phyloP scores from a whole-genome alignment of 2,888 invertebrate species.

The Dorcus hopei region DNA sequence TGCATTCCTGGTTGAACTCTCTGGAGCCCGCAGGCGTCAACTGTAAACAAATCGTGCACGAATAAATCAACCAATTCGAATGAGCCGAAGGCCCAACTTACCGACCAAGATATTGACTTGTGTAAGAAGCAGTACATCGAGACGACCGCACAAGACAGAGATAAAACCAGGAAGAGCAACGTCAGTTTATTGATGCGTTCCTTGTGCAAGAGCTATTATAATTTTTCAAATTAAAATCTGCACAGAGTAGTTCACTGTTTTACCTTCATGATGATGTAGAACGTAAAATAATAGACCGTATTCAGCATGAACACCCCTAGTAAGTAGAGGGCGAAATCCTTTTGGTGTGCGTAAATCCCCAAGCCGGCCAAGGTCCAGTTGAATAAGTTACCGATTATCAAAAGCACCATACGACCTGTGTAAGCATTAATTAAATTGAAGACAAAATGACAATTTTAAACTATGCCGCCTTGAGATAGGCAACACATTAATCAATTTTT shows the following conservation, averaged over 20 bases:
- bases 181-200: slow-evolving; percentile 65
- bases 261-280: slow-evolving; percentile 84
- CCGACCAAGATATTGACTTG: slow-evolving; percentile 67
- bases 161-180: slow-evolving; percentile 61
- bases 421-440: slow-evolving; percentile 14
- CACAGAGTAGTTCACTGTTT: slow-evolving; percentile 22
- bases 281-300: slow-evolving; percentile 73
- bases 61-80: background rate
- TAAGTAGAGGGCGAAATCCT: slow-evolving; percentile 78
- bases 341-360: slow-evolving; percentile 57
- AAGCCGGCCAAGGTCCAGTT: slow-evolving; percentile 66
- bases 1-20: slow-evolving; percentile 67
- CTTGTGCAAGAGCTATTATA: slow-evolving; percentile 55
- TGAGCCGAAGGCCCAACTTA: slow-evolving; percentile 38
- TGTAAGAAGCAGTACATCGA: slow-evolving; percentile 72
- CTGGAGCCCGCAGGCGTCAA: slow-evolving; percentile 73
- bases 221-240: background rate
- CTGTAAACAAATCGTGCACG: slow-evolving; percentile 40
- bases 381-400: slow-evolving; percentile 60
- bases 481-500: too few species aligned
- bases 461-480: too few species aligned
- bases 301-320: slow-evolving; percentile 79
- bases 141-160: slow-evolving; percentile 63
- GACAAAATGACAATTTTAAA: too few species aligned
- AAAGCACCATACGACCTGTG: slow-evolving; percentile 54